Evolutionary conservation across 2,888 invertebrate species (phyloP), one percentile per base, ranked within the genome.

Genomic region (Ceramica pisi): DNA sequence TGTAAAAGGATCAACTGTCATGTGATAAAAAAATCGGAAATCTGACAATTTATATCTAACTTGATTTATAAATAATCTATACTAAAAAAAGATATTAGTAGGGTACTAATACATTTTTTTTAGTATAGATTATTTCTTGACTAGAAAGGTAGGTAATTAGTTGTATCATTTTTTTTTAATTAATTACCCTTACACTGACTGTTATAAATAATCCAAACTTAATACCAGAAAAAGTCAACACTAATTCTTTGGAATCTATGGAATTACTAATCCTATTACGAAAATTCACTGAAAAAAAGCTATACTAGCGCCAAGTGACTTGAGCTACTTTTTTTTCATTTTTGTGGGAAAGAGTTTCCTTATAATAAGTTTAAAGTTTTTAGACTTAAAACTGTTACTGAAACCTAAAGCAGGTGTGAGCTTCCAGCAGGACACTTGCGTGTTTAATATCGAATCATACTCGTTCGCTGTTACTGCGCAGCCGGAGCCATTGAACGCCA

Each of bases 391-490:
- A 35, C 6, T 31, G 50, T 60, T 4, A 62, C 53, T 55, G 9
- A 84, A 81, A 78, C 70, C 35, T 44, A 26, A 67, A 75, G 51
- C 81, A 82, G 78, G 80, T 84, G 71, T 74, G 35, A 53, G 59
- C 56, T 73, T 66, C 41, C 55, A 78, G 67, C 55, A 26, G 61
- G 60, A 67, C 67, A 79, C 75, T 86, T 75, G 89, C 89, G 86
- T 89, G 89, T 72, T 82, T 75, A 76, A 60, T 82, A 82, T 84
- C 68, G 66, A 81, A 75, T 76, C 62, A 78, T 81, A 71, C 75
- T 78, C 26, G 48, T 71, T 78, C 61, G 41, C 59, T 71, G 70
- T 83, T 83, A 87, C 83, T 82, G 85, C 74, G 66, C 67, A 75
- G 60, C 84, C 68, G 69, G 66, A 76, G 82, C 74, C 81, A 80